Base-by-base conservation (phyloP, 2,113 vertebrate genomes). In the Zapus hudsonius region DNA sequence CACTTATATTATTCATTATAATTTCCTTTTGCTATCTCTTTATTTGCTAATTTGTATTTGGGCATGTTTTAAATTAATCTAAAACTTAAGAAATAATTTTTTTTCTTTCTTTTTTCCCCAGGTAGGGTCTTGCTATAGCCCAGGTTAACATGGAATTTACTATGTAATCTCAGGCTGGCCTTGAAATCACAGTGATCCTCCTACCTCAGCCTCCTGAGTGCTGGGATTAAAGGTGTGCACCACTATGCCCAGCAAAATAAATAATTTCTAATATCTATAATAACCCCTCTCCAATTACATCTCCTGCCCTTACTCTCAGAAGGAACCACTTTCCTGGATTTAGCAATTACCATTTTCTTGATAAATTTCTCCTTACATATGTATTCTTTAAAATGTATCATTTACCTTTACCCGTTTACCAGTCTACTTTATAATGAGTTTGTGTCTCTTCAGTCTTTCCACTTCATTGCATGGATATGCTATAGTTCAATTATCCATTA, bases 81-180 rank as follows among this genome's bases (percentile, higher is more conserved):
- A 7, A 55, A 72, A 22, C 57, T 84, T 90, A 87, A 91, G 81
- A 94, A 86, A 66, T 94, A 84, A 89, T n/a, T n/a, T n/a, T n/a
- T n/a, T n/a, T n/a, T n/a, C n/a, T n/a, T n/a, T n/a, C n/a, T n/a
- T n/a, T n/a, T n/a, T n/a, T n/a, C n/a, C n/a, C n/a, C n/a, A n/a
- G n/a, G n/a, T n/a, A n/a, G n/a, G n/a, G n/a, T n/a, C n/a, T n/a
- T n/a, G n/a, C n/a, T n/a, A n/a, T n/a, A n/a, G n/a, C n/a, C n/a
- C n/a, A n/a, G n/a, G n/a, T n/a, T n/a, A n/a, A n/a, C n/a, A n/a
- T n/a, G n/a, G n/a, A n/a, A n/a, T n/a, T n/a, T n/a, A n/a, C n/a
- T n/a, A n/a, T n/a, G n/a, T n/a, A n/a, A n/a, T n/a, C n/a, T n/a
- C n/a, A n/a, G n/a, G n/a, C n/a, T n/a, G n/a, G n/a, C n/a, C n/a